Base-by-base conservation (phyloP, 2,888 invertebrate species). In the Syrphus vitripennis region DNA sequence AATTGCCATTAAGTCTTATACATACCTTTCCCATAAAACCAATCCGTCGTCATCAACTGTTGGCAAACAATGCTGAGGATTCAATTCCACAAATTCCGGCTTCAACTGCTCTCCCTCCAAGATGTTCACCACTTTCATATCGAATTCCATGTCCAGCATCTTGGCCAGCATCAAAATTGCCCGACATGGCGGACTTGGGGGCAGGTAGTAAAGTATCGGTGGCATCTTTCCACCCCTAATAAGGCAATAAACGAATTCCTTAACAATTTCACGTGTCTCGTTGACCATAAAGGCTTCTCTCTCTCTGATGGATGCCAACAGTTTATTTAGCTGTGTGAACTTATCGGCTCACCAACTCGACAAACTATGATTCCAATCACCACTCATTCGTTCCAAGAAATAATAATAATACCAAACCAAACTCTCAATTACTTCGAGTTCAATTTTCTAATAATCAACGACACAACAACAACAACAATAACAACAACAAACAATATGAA, bases 181-280 rank as follows among this genome's bases (percentile, higher is more conserved):
- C 45, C 95, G 93, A 88, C 94, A 94, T 0, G 95, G 95, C 31
- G 95, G 94, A 90, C 95, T 95, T 34, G 92, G 91, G 0, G 93
- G 93, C 50, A 93, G 88, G 90, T 94, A 95, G 90, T 95, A 95
- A 59, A 95, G 88, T 12, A 90, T 89, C 24, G 92, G 92, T 81
- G 90, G 89, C 92, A 92, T 92, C 87, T 90, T 92, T 16, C 91
- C 91, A 80, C 92, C 92, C 88, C 92, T 92, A 83, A 92, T 88
- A 82, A 92, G 89, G 89, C 90, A 92, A 89, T 91, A 92, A 82
- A 92, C 92, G 89, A 92, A 92, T 89, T 92, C 91, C 88, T 92
- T 92, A 88, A 92, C 92, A 90, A 92, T 91, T 82, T 90, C 90
- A 70, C 90, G 88, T 67, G 92, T 92, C 76, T 90, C 90, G 86